Evolutionary conservation across 1,140 invertebrate genomes (phyloP).

Genomic region (Sipha flava): DNA sequence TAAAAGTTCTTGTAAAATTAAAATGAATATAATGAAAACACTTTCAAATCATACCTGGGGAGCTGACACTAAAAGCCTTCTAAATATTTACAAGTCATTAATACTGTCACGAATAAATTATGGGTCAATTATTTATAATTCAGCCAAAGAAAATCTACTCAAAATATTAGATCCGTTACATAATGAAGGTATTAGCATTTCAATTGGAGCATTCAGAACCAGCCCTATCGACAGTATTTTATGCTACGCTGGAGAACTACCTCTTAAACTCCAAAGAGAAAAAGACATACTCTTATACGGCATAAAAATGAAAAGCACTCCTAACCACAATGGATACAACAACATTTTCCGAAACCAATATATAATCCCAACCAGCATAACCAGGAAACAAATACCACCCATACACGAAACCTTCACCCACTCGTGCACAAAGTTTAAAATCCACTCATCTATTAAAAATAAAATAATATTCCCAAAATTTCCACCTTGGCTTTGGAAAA

Average conservation of each 20-base stretch:
- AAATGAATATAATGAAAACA: not conserved
- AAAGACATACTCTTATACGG: too few species aligned
- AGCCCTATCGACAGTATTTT: not conserved
- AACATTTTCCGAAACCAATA: too few species aligned
- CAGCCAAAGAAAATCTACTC: not conserved
- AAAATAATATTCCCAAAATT: too few species aligned
- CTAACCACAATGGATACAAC: too few species aligned
- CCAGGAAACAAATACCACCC: too few species aligned
- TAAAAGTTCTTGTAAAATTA: not conserved
- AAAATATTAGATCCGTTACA: not conserved
- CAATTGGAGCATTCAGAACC: not conserved
- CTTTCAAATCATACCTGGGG: not conserved
- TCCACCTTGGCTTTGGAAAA: too few species aligned
- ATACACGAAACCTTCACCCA: too few species aligned
- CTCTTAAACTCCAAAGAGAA: not conserved
- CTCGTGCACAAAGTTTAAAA: too few species aligned
- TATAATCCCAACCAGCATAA: too few species aligned
- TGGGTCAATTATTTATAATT: not conserved
- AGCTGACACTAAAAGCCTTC: not conserved
- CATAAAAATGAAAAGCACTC: too few species aligned
- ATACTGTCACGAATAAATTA: not conserved
- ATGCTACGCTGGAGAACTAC: not conserved
- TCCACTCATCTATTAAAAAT: too few species aligned
- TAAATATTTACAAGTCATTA: not conserved
- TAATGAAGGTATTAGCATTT: not conserved